These are phyloP conservation scores for Drosophila nr. medialis DNA, from an alignment of 2,888 invertebrate genomes.

Conservation along the genomic window DNA sequence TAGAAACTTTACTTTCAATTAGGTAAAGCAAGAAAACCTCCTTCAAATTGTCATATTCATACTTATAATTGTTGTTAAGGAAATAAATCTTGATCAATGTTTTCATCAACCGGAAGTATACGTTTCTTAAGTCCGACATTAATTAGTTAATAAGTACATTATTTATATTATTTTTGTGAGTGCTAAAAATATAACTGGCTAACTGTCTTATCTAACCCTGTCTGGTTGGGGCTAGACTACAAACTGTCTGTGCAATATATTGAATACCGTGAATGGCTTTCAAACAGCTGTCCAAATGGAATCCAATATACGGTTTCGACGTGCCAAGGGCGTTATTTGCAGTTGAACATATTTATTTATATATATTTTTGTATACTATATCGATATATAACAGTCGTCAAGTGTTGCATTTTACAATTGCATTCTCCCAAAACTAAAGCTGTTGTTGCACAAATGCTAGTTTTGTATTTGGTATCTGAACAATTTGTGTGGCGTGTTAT, in stretches of 20 bases:
- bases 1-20: not conserved
- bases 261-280: constrained; percentile 30
- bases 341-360: not conserved
- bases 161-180: not conserved
- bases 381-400: constrained; percentile 13
- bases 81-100: not conserved
- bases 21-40: not conserved
- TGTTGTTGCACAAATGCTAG: constrained; percentile 10
- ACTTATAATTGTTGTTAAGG: not conserved
- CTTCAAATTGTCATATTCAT: not conserved
- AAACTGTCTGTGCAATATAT: constrained; percentile 33
- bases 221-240: constrained; percentile 30
- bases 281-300: constrained; percentile 58
- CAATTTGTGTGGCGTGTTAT: constrained; percentile 55
- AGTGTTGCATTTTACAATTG: constrained; percentile 26
- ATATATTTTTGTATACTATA: not conserved
- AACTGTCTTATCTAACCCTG: constrained; percentile 31
- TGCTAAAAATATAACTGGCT: not conserved
- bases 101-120: not conserved
- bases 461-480: constrained; percentile 21
- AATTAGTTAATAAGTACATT: not conserved
- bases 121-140: not conserved
- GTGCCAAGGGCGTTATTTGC: constrained; percentile 51
- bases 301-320: constrained; percentile 41
- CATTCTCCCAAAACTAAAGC: constrained; percentile 18